Evolutionary conservation across 92 coral and sea anemone genomes (phyloP).

Genomic region (Scolanthus callimorphus): DNA sequence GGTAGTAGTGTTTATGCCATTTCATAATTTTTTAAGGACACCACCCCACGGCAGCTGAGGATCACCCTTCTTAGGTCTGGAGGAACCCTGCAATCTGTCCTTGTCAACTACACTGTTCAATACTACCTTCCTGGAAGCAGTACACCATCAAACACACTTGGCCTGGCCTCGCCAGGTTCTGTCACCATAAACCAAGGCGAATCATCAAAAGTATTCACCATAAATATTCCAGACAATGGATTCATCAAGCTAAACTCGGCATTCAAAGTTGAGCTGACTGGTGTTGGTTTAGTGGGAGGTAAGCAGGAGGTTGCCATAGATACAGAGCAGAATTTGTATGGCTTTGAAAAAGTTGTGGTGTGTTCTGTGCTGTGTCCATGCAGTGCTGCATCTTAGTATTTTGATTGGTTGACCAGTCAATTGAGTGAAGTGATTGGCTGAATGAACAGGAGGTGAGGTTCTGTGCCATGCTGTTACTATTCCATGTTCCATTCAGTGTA

Average conservation of each 20-base stretch:
- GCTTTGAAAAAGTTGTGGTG: too few species aligned
- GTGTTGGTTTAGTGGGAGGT: conserved; percentile 55
- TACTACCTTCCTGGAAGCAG: conserved; percentile 65
- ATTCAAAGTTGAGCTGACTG: conserved; percentile 53
- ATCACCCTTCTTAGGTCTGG: conserved; percentile 62
- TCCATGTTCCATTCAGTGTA: too few species aligned
- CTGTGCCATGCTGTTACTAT: too few species aligned
- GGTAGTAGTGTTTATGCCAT: background rate
- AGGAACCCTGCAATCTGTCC: conserved; percentile 56
- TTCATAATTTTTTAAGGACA: conserved; percentile 56
- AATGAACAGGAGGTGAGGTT: too few species aligned
- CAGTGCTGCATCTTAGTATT: too few species aligned
- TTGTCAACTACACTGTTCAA: conserved; percentile 57
- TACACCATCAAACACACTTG: conserved; percentile 51
- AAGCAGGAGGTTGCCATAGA: too few species aligned
- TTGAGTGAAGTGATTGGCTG: too few species aligned
- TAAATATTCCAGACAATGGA: conserved; percentile 52
- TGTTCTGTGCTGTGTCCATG: too few species aligned
- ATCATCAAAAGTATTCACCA: conserved; percentile 24
- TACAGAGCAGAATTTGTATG: too few species aligned
- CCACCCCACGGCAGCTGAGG: conserved; percentile 59
- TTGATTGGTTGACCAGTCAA: too few species aligned
- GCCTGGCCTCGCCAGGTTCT: conserved; percentile 36
- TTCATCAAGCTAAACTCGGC: conserved; percentile 74
- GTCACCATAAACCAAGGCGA: conserved; percentile 46